A percentile compares a stretch with the other conserved stretches of the same genome.
Conservation (phyloP, 2,113 vertebrate genomes). For the Rhinoptilus africanus region DNA sequence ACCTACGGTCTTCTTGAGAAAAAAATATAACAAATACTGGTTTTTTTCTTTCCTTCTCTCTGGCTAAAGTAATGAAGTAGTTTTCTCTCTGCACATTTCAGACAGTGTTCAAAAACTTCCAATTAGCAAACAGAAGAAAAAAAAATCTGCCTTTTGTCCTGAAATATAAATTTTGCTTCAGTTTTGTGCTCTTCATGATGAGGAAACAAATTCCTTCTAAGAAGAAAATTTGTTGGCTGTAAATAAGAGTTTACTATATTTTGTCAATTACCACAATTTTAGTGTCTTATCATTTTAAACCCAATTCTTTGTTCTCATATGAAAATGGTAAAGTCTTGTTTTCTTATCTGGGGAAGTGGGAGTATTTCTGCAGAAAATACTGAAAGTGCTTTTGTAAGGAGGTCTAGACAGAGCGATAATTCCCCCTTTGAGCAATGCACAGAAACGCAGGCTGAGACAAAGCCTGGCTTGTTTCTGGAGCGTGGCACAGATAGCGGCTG, state of each 20-base stretch:
- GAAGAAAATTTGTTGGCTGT: not conserved
- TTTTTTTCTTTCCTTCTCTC: rapidly evolving
- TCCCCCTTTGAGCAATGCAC: not conserved
- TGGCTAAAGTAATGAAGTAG: not conserved
- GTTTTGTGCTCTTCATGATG: not conserved
- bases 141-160: not conserved
- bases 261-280: not conserved
- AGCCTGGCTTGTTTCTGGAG: constrained; percentile 52
- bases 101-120: not conserved
- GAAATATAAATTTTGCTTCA: not conserved
- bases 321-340: not conserved
- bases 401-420: not conserved
- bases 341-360: not conserved
- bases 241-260: not conserved
- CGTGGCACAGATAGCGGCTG: constrained; percentile 55
- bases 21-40: not conserved
- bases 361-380: not conserved
- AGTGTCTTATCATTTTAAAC: not conserved
- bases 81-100: not conserved
- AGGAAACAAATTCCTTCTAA: not conserved
- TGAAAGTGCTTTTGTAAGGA: not conserved
- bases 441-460: constrained; percentile 26
- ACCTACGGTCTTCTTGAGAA: not conserved
- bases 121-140: not conserved
- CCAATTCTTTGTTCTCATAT: not conserved